phyloP scores from a whole-genome alignment of 2,113 vertebrate species.

The Clinocottus analis region DNA sequence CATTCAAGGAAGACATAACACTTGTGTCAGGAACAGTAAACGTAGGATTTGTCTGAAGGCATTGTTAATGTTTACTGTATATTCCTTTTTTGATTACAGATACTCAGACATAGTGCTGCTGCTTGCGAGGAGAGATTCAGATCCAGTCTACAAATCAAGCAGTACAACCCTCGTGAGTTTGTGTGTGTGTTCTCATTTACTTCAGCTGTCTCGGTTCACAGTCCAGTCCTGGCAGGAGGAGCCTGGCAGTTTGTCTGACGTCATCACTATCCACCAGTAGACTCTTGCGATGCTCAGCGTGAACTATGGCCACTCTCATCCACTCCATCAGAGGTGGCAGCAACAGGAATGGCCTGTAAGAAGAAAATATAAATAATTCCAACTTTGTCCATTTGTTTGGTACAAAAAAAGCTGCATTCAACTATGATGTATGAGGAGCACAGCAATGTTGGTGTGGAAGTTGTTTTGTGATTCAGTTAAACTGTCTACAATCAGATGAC shows the following conservation, averaged over 20 bases:
- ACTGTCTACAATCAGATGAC: conserved; percentile 44
- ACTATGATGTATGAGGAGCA: neutral
- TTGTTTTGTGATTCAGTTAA: conserved; percentile 48
- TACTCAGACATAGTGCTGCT: neutral
- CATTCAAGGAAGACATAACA: neutral
- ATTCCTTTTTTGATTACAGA: neutral
- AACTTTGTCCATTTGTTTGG: neutral
- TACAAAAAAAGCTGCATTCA: neutral
- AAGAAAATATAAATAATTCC: neutral
- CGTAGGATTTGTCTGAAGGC: neutral
- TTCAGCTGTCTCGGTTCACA: conserved; percentile 96
- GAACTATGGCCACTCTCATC: conserved; percentile 97
- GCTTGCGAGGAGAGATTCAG: neutral
- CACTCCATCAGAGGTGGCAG: conserved; percentile 98
- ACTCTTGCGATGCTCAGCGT: conserved; percentile 95
- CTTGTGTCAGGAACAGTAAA: neutral
- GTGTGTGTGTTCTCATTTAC: conserved; percentile 78
- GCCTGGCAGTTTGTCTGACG: conserved; percentile 92
- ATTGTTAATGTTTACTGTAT: neutral
- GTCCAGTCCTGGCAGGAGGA: conserved; percentile 94
- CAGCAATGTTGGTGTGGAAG: neutral
- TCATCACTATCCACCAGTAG: conserved; percentile 95
- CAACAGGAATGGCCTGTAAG: conserved; percentile 92
- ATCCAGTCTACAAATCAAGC: neutral
- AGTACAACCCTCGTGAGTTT: neutral